Evolutionary conservation across 2,888 invertebrate genomes (phyloP), one percentile per base, ranked within the genome.

Genomic region (Pardosa pseudoannulata): DNA sequence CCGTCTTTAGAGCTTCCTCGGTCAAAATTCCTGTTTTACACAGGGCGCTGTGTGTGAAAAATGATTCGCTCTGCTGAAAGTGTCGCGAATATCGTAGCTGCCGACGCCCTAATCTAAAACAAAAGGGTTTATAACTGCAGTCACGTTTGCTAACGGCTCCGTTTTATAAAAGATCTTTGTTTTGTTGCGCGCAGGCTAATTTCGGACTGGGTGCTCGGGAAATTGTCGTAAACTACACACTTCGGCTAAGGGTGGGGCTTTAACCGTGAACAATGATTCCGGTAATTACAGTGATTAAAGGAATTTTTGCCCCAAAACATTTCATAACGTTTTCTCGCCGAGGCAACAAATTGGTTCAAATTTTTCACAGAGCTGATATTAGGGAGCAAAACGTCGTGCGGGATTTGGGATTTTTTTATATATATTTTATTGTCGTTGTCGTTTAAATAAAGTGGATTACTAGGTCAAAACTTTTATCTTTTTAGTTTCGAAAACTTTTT

Each of bases 231-330:
- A 46, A 19, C 23, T 23, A 56, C 19, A 19, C 23, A 23, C 23
- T 19, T 3, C 23, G 1, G n/a, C n/a, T n/a, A n/a, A 56, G 56
- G 56, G 56, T 56, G 56, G 56, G 23, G 56, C 23, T 11, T 23
- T 56, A 56, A 56, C 56, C 56, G 56, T 56, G 56, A 56, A 56
- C 56, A 56, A 56, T 56, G 56, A 56, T 56, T 56, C 56, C 16
- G 5, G 23, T 56, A 56, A 56, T 56, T 56, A 56, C 56, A 16
- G 56, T 56, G 56, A 56, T 56, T 56, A 56, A 46, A 56, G 56
- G 23, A 56, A 3, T 56, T 46, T 56, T 23, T n/a, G n/a, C n/a
- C 56, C 56, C 5, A 56, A 56, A 56, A 23, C 56, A 56, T 56
- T 56, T 56, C 23, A 56, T 56, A 56, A 56, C 56, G 23, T 23